A percentile compares a stretch with the other conserved stretches of the same genome.
Evolutionary conservation across 2,797 vertebrate species (phyloP).

Genomic region (Eurystomus glaucurus): DNA sequence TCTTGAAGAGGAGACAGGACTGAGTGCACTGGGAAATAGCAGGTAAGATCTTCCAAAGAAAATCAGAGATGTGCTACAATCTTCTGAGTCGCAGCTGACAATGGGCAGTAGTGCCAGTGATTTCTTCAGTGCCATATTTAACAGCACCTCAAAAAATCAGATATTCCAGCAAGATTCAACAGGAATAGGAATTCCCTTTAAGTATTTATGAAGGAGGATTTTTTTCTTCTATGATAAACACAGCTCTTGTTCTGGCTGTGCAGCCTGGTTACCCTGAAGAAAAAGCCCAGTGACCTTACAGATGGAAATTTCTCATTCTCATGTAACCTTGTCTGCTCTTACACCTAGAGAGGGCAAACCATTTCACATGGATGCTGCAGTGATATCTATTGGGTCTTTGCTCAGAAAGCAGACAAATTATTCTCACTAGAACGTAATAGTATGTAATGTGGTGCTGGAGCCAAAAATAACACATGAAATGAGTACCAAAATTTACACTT

Average conservation of each 20-base stretch:
- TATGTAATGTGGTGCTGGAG: neutral
- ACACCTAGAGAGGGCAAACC: neutral
- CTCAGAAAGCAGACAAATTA: neutral
- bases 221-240: conserved; percentile 5
- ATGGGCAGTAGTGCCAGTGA: neutral
- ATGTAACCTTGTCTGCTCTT: neutral
- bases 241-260: neutral
- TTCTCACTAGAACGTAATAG: neutral
- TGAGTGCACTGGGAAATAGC: neutral
- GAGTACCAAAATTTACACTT: neutral
- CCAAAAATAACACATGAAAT: neutral
- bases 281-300: neutral
- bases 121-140: neutral
- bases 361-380: neutral
- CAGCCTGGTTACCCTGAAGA: neutral
- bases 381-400: neutral
- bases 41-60: neutral
- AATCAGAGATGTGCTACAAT: neutral
- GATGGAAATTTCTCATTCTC: neutral
- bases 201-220: neutral
- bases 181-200: neutral
- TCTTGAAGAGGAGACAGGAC: neutral
- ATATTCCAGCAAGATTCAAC: neutral
- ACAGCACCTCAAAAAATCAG: neutral
- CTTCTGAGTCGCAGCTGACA: neutral